Evolutionary conservation across 2,888 invertebrate species (phyloP), one percentile per base, ranked within the genome.

Genomic region (Ptilodon capucinus): DNA sequence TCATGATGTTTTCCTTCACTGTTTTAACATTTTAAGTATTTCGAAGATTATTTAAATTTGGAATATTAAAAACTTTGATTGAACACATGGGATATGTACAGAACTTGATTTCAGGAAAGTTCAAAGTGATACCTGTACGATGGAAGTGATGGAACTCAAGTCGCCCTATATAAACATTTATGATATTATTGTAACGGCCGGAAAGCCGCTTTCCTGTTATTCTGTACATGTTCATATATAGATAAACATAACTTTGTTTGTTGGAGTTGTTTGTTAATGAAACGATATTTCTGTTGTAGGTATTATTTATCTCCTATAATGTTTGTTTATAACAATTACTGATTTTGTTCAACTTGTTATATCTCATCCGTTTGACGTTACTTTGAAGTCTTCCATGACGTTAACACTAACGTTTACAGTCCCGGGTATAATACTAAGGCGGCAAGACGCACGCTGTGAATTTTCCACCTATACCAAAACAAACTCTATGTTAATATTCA

Each of bases 141-240:
- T 49, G 45, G 25, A 52, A 48, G 30, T 13, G 46, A 44, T 49
- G 45, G 25, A 52, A 48, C 34, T 13, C 51, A 52, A 51, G n/a
- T n/a, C n/a, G n/a, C n/a, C 49, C 53, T 64, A 58, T 58, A 46
- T 69, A 75, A 68, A 70, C 68, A 62, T 53, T 44, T 46, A 50
- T 57, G 51, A 50, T 60, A 65, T 57, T 64, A 60, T 71, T 66
- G 63, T 64, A 53, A 52, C 64, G 60, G 60, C 60, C 64, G 73
- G 70, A 57, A 68, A 70, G 59, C 62, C 42, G 62, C 59, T 72
- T 69, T 68, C 71, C 71, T 71, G 76, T 69, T 68, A 51, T 56
- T 52, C 54, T 61, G 51, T 60, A 45, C 44, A 46, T 42, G 51
- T 42, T 57, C 51, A 42, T 51, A 42, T 51, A 42, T 56, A 67